These are phyloP conservation scores for Meandrusa payeni DNA, from an alignment of 2,888 invertebrate genomes.

Conservation along the genomic window DNA sequence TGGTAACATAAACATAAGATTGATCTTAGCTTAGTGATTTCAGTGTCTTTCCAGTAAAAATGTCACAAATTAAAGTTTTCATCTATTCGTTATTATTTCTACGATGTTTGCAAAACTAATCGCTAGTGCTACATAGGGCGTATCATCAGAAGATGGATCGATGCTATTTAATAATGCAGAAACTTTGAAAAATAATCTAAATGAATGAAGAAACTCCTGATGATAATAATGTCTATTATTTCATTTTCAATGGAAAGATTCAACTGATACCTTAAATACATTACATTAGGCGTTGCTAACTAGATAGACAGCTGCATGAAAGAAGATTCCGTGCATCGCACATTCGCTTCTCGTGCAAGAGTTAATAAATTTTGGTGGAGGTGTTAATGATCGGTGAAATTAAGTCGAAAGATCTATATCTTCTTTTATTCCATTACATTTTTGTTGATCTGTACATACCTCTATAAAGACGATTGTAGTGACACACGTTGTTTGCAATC, in stretches of 20 bases:
- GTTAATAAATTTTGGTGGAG: constrained; percentile 67
- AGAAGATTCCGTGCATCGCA: constrained; percentile 79
- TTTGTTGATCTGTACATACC: constrained; percentile 42
- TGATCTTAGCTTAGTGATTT: constrained; percentile 68
- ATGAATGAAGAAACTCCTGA: constrained; percentile 22
- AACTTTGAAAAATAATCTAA: constrained; percentile 21
- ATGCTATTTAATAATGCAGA: constrained; percentile 16
- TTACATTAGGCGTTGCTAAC: constrained; percentile 78
- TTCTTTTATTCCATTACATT: constrained; percentile 38
- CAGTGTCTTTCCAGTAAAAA: constrained; percentile 67
- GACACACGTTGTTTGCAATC: constrained; percentile 6
- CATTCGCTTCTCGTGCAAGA: constrained; percentile 80
- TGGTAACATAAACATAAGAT: constrained; percentile 57
- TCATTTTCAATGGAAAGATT: constrained; percentile 55
- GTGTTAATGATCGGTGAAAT: constrained; percentile 71
- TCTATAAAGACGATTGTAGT: constrained; percentile 35
- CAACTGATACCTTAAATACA: constrained; percentile 57
- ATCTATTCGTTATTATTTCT: constrained; percentile 2
- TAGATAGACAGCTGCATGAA: constrained; percentile 79
- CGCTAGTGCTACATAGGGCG: not conserved
- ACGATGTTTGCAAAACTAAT: constrained; percentile 9
- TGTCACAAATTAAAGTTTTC: constrained; percentile 26
- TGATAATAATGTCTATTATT: constrained; percentile 9
- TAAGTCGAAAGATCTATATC: constrained; percentile 75
- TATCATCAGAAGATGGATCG: constrained; percentile 23